These are phyloP conservation scores for Caenorhabditis brenneri DNA, from an alignment of 1,140 invertebrate species.

Conservation along the genomic window DNA sequence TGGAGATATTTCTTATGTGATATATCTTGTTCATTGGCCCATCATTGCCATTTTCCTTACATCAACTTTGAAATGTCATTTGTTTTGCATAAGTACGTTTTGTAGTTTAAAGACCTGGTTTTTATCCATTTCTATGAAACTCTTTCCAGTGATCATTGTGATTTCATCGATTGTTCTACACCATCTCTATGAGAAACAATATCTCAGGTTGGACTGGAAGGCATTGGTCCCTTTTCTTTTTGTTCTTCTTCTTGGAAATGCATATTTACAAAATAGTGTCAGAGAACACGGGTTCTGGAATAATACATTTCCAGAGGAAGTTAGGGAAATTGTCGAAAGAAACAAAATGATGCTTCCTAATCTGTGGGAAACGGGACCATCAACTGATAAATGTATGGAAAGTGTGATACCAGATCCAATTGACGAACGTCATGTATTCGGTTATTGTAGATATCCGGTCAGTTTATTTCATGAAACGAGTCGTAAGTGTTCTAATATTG, in stretches of 20 bases:
- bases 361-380: neutral
- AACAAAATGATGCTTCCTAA: neutral
- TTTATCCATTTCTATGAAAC: neutral
- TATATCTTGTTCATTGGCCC: conserved; percentile 37
- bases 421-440: neutral
- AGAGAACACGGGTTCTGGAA: conserved; percentile 29
- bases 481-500: neutral
- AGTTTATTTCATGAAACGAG: neutral
- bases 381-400: neutral
- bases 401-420: neutral
- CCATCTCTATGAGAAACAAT: conserved; percentile 8
- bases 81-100: conserved; percentile 6
- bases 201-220: conserved; percentile 4
- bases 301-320: neutral
- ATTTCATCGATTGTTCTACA: neutral
- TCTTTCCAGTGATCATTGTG: neutral
- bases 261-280: neutral
- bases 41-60: neutral
- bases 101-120: too few species aligned
- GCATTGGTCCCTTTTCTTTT: neutral
- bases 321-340: neutral
- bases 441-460: conserved; percentile 26
- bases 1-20: conserved; percentile 38
- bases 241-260: neutral
- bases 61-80: neutral